phyloP scores from a whole-genome alignment of 2,888 invertebrate genomes.

The Strigamia crassipes region DNA sequence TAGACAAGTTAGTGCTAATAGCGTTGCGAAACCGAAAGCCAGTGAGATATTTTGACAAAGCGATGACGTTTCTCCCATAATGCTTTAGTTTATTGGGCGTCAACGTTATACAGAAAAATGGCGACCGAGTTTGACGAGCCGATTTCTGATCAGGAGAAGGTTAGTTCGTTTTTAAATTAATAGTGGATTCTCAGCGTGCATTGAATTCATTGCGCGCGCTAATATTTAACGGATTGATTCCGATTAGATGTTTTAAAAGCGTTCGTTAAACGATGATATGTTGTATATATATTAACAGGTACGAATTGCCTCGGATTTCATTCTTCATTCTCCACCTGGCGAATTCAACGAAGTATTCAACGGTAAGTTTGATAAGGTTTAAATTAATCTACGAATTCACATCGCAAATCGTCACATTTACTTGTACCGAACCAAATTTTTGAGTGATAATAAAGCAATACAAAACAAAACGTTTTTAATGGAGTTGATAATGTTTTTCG shows the following conservation, averaged over 20 bases:
- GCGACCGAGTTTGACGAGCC: conserved; percentile 56
- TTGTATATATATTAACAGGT: conserved; percentile 64
- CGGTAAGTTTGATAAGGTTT: conserved; percentile 58
- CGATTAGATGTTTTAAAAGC: background rate
- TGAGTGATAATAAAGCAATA: background rate
- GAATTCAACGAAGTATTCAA: conserved; percentile 99
- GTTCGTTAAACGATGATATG: background rate
- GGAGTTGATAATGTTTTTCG: background rate
- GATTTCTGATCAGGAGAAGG: conserved; percentile 57
- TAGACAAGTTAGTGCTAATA: no score
- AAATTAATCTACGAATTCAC: background rate
- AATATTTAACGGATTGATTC: no score
- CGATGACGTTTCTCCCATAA: conserved; percentile 44
- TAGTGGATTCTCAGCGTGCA: conserved; percentile 3
- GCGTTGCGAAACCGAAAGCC: no score
- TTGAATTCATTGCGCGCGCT: background rate
- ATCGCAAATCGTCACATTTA: no score
- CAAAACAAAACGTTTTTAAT: background rate
- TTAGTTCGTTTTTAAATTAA: conserved; percentile 50
- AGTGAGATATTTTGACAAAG: background rate
- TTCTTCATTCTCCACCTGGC: conserved; percentile 97
- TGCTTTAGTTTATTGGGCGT: conserved; percentile 19
- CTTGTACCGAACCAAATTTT: background rate
- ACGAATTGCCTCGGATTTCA: conserved; percentile 96
- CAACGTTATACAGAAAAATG: conserved; percentile 50